Conservation (phyloP, 1,140 invertebrate genomes). For the Pantala flavescens region DNA sequence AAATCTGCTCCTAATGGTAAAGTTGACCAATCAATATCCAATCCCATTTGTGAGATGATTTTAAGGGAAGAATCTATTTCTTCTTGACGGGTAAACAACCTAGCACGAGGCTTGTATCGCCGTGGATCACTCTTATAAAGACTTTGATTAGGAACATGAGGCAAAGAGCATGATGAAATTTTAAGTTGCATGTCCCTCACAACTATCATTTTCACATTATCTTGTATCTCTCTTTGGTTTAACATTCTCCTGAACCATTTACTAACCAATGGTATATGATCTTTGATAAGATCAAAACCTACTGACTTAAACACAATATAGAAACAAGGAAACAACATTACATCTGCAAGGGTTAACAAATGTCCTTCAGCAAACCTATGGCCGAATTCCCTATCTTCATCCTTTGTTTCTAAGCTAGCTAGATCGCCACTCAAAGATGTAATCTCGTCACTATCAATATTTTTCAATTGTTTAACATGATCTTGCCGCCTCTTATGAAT, state of each 20-base stretch:
- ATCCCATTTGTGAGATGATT: constrained; percentile 29
- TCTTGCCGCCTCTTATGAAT: constrained; percentile 62
- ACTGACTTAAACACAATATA: constrained; percentile 48
- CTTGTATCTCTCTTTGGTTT: constrained; percentile 19
- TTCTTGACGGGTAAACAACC: constrained; percentile 60
- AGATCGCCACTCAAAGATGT: constrained; percentile 29
- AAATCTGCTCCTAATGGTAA: constrained; percentile 38
- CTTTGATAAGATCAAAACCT: constrained; percentile 30
- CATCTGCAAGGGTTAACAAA: constrained; percentile 69
- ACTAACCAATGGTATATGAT: constrained; percentile 49
- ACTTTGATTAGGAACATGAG: constrained; percentile 45
- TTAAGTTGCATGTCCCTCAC: constrained; percentile 16
- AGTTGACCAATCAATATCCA: constrained; percentile 20
- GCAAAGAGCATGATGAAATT: constrained; percentile 21
- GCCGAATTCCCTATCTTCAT: constrained; percentile 31
- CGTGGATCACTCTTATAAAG: constrained; percentile 70
- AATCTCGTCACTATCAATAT: constrained; percentile 27
- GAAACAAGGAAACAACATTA: constrained; percentile 65
- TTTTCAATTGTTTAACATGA: constrained; percentile 36
- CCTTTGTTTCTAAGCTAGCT: constrained; percentile 37
- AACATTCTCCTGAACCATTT: constrained; percentile 49
- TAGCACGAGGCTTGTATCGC: constrained; percentile 58
- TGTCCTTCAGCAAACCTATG: constrained; percentile 77
- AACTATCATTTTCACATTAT: constrained; percentile 12
- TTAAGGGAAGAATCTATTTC: constrained; percentile 56